Evolutionary conservation across 92 coral and sea anemone genomes (phyloP).

Genomic region (Pocillopora meandrina): DNA sequence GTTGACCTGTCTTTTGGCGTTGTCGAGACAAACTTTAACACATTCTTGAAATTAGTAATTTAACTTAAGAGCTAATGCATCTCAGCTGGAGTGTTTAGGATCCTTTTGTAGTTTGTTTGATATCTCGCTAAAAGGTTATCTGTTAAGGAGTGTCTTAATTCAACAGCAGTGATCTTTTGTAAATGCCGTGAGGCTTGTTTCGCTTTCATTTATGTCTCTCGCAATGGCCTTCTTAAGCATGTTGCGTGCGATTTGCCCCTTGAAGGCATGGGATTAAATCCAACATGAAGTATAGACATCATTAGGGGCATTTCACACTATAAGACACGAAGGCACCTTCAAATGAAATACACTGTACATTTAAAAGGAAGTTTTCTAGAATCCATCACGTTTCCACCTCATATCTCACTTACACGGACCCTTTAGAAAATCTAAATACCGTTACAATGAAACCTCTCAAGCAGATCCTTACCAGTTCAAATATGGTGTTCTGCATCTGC

Average conservation of each 20-base stretch:
- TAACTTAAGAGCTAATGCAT: background rate
- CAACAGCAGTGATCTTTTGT: background rate
- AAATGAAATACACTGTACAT: background rate
- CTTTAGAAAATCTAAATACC: background rate
- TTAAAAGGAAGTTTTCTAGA: background rate
- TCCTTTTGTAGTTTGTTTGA: background rate
- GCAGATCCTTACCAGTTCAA: background rate
- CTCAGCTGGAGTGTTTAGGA: background rate
- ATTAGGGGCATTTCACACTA: conserved; percentile 19
- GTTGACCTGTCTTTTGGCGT: background rate
- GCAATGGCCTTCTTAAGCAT: background rate
- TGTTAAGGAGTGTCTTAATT: background rate
- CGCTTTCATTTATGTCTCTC: background rate
- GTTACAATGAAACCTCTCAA: background rate
- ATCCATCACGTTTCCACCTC: conserved; percentile 24
- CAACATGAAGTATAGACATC: background rate
- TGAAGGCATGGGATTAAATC: background rate
- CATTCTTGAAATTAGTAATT: background rate
- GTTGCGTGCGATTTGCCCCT: conserved; percentile 10
- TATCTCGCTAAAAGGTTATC: background rate
- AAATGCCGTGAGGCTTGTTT: background rate
- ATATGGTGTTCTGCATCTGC: background rate
- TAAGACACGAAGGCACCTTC: background rate
- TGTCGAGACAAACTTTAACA: background rate
- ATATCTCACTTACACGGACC: background rate